A percentile compares a stretch with the other conserved stretches of the same genome.
These are phyloP conservation scores for Dolomedes plantarius DNA, from an alignment of 2,888 invertebrate genomes.

Conservation along the genomic window DNA sequence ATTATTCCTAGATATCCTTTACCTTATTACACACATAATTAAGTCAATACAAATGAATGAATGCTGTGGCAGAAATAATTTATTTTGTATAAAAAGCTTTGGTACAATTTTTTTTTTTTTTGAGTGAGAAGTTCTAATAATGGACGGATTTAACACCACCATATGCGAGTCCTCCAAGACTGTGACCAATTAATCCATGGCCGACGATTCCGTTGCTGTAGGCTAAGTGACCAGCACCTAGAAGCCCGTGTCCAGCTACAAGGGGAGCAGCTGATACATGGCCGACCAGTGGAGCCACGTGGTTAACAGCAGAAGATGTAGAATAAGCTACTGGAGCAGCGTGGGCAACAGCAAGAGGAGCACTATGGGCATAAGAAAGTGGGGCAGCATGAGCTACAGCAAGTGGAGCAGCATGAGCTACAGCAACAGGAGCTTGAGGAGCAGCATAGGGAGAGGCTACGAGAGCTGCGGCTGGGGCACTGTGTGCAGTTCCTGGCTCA, in stretches of 20 bases:
- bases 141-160: background rate
- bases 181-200: background rate
- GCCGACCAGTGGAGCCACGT: conserved; percentile 38
- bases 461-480: background rate
- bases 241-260: background rate
- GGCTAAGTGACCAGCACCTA: background rate
- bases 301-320: conserved; percentile 14
- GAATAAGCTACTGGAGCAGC: conserved; percentile 8
- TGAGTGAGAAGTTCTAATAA: background rate
- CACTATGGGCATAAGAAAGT: background rate
- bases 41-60: too few relatives aligned
- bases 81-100: too few relatives aligned
- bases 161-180: background rate
- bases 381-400: conserved; percentile 29
- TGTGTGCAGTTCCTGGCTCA: background rate
- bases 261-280: background rate
- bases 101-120: too few relatives aligned
- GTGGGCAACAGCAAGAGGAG: background rate
- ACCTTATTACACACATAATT: too few relatives aligned
- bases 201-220: background rate
- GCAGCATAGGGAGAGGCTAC: background rate
- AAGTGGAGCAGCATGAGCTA: conserved; percentile 43
- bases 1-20: too few relatives aligned
- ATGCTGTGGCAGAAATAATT: too few relatives aligned
- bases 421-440: background rate